Percentiles rank a stretch among this genome's conserved stretches.
Conservation (phyloP, 2,888 invertebrate genomes). For the Sceliomorpha sp. region DNA sequence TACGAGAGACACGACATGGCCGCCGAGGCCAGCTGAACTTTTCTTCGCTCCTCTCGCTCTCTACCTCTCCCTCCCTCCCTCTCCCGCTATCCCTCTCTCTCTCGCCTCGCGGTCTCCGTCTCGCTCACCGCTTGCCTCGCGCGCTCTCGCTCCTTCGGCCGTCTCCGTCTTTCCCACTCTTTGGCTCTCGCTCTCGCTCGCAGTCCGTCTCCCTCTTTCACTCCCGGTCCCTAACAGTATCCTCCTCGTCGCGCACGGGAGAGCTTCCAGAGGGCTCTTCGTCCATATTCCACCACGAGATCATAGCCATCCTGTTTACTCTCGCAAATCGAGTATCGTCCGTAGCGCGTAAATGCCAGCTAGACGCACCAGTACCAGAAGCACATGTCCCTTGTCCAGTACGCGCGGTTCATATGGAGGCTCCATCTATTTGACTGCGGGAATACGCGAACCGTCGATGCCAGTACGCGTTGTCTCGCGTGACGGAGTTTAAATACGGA, state of each 20-base stretch:
- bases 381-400: no score
- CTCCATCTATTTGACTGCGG: no score
- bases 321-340: no score
- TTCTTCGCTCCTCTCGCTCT: constrained; percentile 55
- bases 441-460: no score
- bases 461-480: no score
- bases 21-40: constrained; percentile 77
- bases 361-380: no score
- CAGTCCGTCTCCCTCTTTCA: not conserved
- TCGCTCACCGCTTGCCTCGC: constrained; percentile 43
- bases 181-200: constrained; percentile 11
- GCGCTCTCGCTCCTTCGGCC: constrained; percentile 11
- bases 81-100: constrained; percentile 20
- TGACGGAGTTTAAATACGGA: no score
- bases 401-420: no score
- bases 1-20: constrained; percentile 70
- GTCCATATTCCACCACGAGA: no score
- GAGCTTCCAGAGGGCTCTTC: constrained; percentile 1
- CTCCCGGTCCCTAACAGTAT: not conserved
- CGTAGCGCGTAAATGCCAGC: no score
- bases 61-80: no score
- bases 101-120: not conserved
- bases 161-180: constrained; percentile 35
- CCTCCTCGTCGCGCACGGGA: constrained; percentile 3
- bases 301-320: no score